Base-by-base conservation (phyloP, 2,888 invertebrate genomes). In the Malthinus seriepunctatus region DNA sequence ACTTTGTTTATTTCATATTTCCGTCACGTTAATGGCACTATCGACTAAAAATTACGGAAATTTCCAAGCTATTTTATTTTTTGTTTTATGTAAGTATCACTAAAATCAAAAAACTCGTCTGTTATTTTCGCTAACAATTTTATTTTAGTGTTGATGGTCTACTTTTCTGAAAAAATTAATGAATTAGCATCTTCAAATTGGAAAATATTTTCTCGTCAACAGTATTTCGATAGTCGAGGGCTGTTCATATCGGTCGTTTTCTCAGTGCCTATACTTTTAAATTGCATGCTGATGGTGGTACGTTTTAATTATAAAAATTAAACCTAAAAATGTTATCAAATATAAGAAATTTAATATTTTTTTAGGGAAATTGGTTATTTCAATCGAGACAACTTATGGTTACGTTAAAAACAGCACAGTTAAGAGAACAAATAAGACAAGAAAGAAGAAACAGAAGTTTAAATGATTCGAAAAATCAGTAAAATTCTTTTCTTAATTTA, bases 201-300 rank as follows among this genome's bases (percentile, higher is more conserved):
- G 93, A 86, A 88, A 70, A 81, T 88, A 57, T 95, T 96, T 78
- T 91, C 95, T 0, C 86, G 88, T 68, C 94, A 96, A 71, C 95
- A 95, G 75, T 96, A 95, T 78, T 96, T 96, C 77, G 96, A 96
- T 78, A 91, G 91, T 71, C 91, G 91, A 80, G 96, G 96, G 12
- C 82, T 95, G 51, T 96, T 96, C 76, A 95, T 96, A 83, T 95
- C 95, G 0, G 86, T 94, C 8, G 92, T 95, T 14, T 95, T 95
- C 79, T 95, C 94, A n/a, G 88, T 93, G 74, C 96, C 96, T 14
- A 89, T 95, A 72, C 82, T 96, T 56, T 83, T 95, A 51, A 95
- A 95, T 79, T 95, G 95, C 76, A 91, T 95, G 88, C 84, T 95
- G 65, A 89, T 95, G 86, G 91, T 96, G 85, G 95, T 95, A 84